Base-by-base conservation (phyloP, 2,888 invertebrate species). In the Chouioia cunea region DNA sequence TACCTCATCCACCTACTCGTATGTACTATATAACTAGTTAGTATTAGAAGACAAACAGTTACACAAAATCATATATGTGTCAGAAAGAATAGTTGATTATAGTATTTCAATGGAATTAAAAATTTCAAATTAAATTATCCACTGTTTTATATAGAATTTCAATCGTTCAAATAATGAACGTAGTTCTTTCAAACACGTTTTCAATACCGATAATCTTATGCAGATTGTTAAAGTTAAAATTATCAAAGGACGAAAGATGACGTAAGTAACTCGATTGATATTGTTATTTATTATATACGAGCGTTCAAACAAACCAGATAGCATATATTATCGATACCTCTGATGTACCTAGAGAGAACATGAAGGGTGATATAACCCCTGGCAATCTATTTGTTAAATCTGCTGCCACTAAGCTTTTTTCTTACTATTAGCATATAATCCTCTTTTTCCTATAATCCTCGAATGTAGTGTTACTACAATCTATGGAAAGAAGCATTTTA, bases 141-240 rank as follows among this genome's bases (percentile, higher is more conserved):
- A 27, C 20, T n/a, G n/a, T 36, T 36, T 36, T 36, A 36, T 36
- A 36, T 10, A n/a, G n/a, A n/a, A n/a, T n/a, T n/a, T n/a, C n/a
- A 56, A 14, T 14, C 46, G 14, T 15, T 14, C 44, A 43, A 36
- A 36, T 36, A 36, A 6, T 10, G 10, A 36, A 36, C 4, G 43
- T 43, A 47, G 59, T 58, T 44, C 20, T 53, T 54, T 64, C 58
- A 54, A 64, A 64, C 58, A 44, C 44, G 43, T 12, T 50, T 50
- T 18, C 15, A 10, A 10, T 20, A 15, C 3, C 23, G 18, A 57
- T 82, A 82, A 83, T 83, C 80, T 74, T 77, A 82, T 82, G 83
- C 81, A 83, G 83, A 83, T 83, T 81, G 81, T 81, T 79, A 80
- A 82, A 82, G 81, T 81, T 81, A 73, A 78, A 73, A 76, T 79